Percentiles rank a stretch among this genome's conserved stretches.
Conservation (phyloP, 2,888 invertebrate genomes). For the Thumatha senex region DNA sequence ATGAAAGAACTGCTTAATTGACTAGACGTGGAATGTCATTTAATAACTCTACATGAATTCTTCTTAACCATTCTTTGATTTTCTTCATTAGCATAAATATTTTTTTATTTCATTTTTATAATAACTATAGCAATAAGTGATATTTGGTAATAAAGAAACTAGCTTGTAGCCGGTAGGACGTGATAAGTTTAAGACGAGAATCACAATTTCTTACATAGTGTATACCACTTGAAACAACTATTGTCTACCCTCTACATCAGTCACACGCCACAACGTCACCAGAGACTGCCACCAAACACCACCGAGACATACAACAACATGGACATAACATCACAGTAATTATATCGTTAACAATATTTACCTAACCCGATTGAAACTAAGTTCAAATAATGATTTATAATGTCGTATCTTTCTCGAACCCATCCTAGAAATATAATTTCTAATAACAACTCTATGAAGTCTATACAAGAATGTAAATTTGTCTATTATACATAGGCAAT, state of each 20-base stretch:
- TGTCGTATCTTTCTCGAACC: conserved; percentile 23
- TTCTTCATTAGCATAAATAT: conserved; percentile 10
- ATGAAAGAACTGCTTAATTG: conserved; percentile 56
- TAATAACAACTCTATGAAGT: conserved; percentile 26
- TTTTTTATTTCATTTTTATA: not conserved
- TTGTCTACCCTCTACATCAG: conserved; percentile 18
- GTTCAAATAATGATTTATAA: conserved; percentile 18
- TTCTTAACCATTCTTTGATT: conserved; percentile 12
- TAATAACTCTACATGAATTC: conserved; percentile 43
- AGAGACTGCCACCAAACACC: conserved; percentile 4
- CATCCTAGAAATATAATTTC: conserved; percentile 19
- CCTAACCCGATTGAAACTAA: conserved; percentile 20
- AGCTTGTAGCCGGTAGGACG: conserved; percentile 16
- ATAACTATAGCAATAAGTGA: conserved; percentile 9
- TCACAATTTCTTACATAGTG: conserved; percentile 18
- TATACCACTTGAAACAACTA: conserved; percentile 22
- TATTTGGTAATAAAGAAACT: conserved; percentile 19
- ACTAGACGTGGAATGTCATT: conserved; percentile 76
- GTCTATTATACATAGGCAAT: conserved; percentile 9
- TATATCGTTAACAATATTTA: conserved; percentile 25
- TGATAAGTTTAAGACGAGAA: conserved; percentile 22
- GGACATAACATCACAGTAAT: conserved; percentile 17
- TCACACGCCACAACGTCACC: conserved; percentile 7
- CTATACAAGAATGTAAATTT: conserved; percentile 23
- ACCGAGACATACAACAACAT: conserved; percentile 13